Evolutionary conservation across 2,888 invertebrate species (phyloP).

Genomic region (Myopa testacea): DNA sequence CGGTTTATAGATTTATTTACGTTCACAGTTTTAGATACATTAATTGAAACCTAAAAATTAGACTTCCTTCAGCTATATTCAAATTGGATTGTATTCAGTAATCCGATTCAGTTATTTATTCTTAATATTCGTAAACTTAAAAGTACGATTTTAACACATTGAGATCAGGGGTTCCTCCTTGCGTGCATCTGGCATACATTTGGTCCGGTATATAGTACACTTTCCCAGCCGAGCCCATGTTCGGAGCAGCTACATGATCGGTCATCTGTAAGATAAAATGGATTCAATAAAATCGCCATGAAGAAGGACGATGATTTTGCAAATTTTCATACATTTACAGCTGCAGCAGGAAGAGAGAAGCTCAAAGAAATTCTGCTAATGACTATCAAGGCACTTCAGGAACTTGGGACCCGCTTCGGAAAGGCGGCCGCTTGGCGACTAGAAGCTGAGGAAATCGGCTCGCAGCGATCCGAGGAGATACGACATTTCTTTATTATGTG

Average conservation of each 20-base stretch:
- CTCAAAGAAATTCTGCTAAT: slow-evolving; percentile 7
- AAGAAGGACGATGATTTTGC: neutral
- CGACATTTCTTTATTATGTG: neutral
- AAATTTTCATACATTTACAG: neutral
- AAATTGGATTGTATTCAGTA: slow-evolving; percentile 11
- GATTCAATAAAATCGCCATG: neutral
- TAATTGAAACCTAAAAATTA: slow-evolving; percentile 9
- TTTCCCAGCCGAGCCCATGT: no score
- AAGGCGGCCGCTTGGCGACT: neutral
- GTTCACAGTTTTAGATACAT: slow-evolving; percentile 13
- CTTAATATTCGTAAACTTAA: neutral
- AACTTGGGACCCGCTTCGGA: slow-evolving; percentile 25
- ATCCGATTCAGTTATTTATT: neutral
- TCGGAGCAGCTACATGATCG: neutral
- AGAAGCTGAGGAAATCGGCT: neutral
- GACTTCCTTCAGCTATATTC: neutral
- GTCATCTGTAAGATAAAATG: no score
- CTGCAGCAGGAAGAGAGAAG: neutral
- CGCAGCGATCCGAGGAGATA: neutral
- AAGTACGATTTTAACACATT: slow-evolving; percentile 10
- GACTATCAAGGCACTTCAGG: slow-evolving; percentile 42
- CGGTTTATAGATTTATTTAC: neutral
- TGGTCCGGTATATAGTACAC: no score
- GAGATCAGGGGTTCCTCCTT: slow-evolving; percentile 6
- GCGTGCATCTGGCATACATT: no score